These are phyloP conservation scores for Hydropotes inermis DNA, from an alignment of 2,113 vertebrate species.

Conservation along the genomic window DNA sequence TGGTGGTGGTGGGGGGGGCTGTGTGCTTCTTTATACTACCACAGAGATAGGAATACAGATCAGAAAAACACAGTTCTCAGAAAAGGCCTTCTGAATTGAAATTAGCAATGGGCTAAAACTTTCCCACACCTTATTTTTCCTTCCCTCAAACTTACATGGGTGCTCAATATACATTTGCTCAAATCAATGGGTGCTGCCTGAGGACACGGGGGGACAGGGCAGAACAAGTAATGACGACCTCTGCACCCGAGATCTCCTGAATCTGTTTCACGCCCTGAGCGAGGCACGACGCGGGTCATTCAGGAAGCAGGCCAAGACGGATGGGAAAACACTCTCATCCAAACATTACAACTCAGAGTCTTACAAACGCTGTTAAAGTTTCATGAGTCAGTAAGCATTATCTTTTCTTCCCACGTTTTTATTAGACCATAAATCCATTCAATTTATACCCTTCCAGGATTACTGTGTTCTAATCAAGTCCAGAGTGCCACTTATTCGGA, in stretches of 20 bases:
- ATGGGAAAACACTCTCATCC: not conserved
- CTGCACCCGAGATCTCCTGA: not conserved
- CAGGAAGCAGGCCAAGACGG: not conserved
- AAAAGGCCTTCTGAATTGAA: not conserved
- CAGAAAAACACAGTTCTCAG: not conserved
- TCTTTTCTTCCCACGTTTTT: conserved; percentile 58
- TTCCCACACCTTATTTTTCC: not conserved
- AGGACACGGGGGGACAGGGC: not conserved
- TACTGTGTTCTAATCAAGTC: conserved; percentile 65
- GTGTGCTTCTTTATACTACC: not conserved
- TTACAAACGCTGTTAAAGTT: conserved; percentile 58
- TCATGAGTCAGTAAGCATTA: conserved; percentile 61
- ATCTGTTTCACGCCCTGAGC: not conserved
- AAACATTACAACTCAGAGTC: conserved; percentile 24
- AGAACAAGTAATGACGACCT: not conserved
- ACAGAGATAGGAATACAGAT: not conserved
- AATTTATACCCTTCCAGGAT: conserved; percentile 55
- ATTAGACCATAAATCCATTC: conserved; percentile 64
- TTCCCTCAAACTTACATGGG: not conserved
- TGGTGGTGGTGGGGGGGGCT: not conserved
- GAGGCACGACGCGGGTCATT: not conserved
- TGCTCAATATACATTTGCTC: not conserved
- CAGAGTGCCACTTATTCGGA: conserved; percentile 37
- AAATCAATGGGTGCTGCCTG: not conserved
- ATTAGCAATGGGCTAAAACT: not conserved